Evolutionary conservation across 2,797 vertebrate genomes (phyloP).

Genomic region (Cercopithecus hamlyni): DNA sequence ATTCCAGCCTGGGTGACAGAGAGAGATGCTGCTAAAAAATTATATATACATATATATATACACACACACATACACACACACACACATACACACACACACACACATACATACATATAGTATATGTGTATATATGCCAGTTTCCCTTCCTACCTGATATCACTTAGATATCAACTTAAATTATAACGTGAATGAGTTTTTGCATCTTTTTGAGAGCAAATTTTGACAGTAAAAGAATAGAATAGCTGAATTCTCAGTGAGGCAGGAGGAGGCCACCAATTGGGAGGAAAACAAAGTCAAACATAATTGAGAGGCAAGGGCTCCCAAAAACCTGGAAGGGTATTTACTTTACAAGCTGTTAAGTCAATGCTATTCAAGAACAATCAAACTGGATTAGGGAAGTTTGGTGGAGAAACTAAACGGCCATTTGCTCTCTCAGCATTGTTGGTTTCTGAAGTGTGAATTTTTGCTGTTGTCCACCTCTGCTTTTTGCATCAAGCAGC

Average conservation of each 20-base stretch:
- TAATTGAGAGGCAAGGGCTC: not conserved
- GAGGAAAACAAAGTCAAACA: not conserved
- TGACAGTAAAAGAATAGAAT: not conserved
- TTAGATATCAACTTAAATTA: not conserved
- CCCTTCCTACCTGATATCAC: not conserved
- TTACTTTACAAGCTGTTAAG: not conserved
- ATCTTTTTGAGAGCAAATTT: not conserved
- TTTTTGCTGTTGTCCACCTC: not conserved
- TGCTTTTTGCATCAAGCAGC: not conserved
- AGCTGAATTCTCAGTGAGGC: not conserved
- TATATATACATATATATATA: not conserved
- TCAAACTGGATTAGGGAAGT: not conserved
- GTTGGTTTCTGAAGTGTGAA: not conserved
- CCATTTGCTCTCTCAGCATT: not conserved
- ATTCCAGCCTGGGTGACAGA: not conserved
- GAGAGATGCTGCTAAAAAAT: not conserved
- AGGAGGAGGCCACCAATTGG: not conserved
- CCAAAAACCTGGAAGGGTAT: not conserved
- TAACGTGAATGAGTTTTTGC: not conserved
- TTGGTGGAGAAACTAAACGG: not conserved
- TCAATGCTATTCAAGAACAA: not conserved
- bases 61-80: not conserved
- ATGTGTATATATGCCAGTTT: not conserved
- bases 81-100: not conserved
- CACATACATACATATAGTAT: not conserved